These are phyloP conservation scores for Clistopyga incitator DNA, from an alignment of 2,888 invertebrate species.

Conservation along the genomic window DNA sequence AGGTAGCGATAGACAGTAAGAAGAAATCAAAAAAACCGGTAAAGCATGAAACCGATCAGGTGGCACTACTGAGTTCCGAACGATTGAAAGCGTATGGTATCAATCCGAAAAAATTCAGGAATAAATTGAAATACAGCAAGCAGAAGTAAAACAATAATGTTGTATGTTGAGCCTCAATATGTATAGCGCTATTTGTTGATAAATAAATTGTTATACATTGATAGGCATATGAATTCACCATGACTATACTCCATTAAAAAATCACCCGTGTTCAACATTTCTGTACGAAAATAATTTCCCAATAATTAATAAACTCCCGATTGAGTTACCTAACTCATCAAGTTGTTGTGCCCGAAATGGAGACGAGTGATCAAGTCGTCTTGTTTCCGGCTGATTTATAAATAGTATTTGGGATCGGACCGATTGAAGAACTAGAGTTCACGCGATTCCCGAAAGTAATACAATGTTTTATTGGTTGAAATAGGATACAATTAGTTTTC, in stretches of 20 bases:
- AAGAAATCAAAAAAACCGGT: conserved; percentile 58
- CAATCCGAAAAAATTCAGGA: conserved; percentile 95
- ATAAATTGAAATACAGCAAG: conserved; percentile 89
- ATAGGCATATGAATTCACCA: neutral
- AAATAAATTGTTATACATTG: conserved; percentile 9
- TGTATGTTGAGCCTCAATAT: neutral
- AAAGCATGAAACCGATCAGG: conserved; percentile 67
- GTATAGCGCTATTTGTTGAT: conserved; percentile 45
- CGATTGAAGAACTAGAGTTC: too few species aligned
- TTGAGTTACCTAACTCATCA: too few species aligned
- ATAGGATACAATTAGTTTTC: too few species aligned
- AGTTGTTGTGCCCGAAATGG: too few species aligned
- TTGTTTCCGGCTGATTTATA: too few species aligned
- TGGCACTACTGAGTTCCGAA: conserved; percentile 87
- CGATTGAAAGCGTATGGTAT: conserved; percentile 96
- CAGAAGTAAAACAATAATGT: conserved; percentile 80
- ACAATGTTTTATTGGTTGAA: too few species aligned
- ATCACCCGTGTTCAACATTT: neutral
- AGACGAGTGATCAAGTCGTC: too few species aligned
- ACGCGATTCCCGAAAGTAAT: too few species aligned
- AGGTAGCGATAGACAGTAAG: conserved; percentile 36
- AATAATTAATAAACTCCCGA: too few species aligned
- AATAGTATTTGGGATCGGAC: too few species aligned
- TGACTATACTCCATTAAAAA: neutral
- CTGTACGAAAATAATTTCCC: too few species aligned